Base-by-base conservation (phyloP, 2,113 vertebrate genomes). In the Tiliqua scincoides region DNA sequence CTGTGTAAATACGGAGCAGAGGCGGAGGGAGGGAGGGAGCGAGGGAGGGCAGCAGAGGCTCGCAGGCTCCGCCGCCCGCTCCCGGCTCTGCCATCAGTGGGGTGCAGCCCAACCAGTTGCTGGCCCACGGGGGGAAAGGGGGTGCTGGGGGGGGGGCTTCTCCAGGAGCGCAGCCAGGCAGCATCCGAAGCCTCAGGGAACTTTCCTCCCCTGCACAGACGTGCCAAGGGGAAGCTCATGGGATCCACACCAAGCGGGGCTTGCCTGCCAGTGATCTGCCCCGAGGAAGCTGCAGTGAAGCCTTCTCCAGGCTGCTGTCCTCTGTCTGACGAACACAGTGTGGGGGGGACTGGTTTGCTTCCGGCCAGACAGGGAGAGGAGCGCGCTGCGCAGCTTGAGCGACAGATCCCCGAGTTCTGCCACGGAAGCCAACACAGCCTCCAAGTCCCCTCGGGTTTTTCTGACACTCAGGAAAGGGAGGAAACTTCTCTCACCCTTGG, bases 1-100 rank as follows among this genome's bases (percentile, higher is more conserved):
- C 93, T 89, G 87, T 94, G 88, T 93, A 94, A 94, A 94, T 93
- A 94, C 70, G 89, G 91, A 87, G 78, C 78, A 80, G 88, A 73
- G 89, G 84, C 71, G 87, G 30, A 32, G 74, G 91, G 84, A 84
- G 83, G 86, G 85, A 89, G 87, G 86, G 83, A 83, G 89, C 77
- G 87, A 77, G 88, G 82, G 25, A 52, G 15, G 18, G 76, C 21
- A 32, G 30, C 23, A 37, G 54, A 62, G 27, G 18, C 62, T 52
- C 88, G 62, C 7, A 52, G 72, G 23, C 84, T 37, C 85, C 62
- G 20, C 20, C 23, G 43, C 76, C 52, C 52, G 6, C 40, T 76
- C n/a, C 61, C 18, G 80, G n/a, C 67, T 48, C 27, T 4, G 62
- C n/a, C n/a, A 3, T 4, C 1, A 32, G 67, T 1, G 30, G 27